Conservation (phyloP, 2,797 vertebrate species). For the Synanceia verrucosa region DNA sequence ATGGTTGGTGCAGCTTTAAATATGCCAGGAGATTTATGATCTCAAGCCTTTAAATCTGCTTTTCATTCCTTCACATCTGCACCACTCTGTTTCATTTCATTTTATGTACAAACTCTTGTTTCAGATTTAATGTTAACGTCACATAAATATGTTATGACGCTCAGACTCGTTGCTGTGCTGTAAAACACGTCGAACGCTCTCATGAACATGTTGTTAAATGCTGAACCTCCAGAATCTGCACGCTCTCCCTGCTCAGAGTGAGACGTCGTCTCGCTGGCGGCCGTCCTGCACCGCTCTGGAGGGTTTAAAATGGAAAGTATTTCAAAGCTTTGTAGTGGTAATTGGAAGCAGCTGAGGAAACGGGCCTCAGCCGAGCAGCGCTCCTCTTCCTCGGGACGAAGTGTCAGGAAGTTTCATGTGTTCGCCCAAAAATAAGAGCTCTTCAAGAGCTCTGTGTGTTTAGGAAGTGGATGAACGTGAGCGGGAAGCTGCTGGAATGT, state of each 20-base stretch:
- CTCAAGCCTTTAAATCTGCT: neutral
- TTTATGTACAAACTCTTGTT: neutral
- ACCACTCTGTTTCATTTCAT: neutral
- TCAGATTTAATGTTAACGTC: neutral
- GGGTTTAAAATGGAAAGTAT: slow-evolving; percentile 70
- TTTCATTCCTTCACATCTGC: neutral
- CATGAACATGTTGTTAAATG: slow-evolving; percentile 33
- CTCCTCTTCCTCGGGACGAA: slow-evolving; percentile 34
- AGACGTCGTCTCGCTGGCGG: slow-evolving; percentile 38
- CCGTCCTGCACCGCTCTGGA: slow-evolving; percentile 26
- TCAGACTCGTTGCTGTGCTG: slow-evolving; percentile 20
- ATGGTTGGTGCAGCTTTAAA: neutral
- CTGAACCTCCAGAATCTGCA: neutral
- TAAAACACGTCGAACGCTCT: slow-evolving; percentile 44
- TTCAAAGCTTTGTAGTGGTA: slow-evolving; percentile 73
- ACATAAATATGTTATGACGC: slow-evolving; percentile 21
- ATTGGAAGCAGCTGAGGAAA: slow-evolving; percentile 78
- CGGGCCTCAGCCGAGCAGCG: slow-evolving; percentile 23
- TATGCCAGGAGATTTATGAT: neutral
- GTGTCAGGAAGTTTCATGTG: slow-evolving; percentile 27
- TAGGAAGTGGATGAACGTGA: slow-evolving; percentile 13
- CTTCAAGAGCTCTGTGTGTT: slow-evolving; percentile 19
- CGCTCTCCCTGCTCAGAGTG: neutral
- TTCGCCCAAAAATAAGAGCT: slow-evolving; percentile 21
- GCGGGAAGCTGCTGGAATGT: neutral